These are phyloP conservation scores for Microcebus jonahi DNA, from an alignment of 2,113 vertebrate genomes.

Conservation along the genomic window DNA sequence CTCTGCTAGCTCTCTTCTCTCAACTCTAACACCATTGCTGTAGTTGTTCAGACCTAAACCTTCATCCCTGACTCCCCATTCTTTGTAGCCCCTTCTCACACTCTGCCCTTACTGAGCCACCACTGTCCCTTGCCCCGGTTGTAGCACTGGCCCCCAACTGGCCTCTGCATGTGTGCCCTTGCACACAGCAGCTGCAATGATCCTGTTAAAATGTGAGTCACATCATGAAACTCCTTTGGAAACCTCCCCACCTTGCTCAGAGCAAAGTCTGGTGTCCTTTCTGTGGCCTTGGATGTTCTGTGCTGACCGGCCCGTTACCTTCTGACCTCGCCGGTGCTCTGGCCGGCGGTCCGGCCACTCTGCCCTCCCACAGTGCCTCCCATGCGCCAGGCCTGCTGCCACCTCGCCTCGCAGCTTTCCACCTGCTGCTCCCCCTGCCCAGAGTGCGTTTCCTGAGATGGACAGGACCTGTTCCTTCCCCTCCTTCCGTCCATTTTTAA, in stretches of 20 bases:
- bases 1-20: background rate
- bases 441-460: background rate
- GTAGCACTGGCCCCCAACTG: background rate
- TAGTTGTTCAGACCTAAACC: background rate
- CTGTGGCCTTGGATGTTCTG: background rate
- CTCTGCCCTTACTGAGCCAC: too few relatives aligned
- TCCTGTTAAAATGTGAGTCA: background rate
- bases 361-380: too few relatives aligned
- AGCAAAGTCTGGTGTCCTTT: background rate
- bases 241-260: background rate
- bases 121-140: background rate
- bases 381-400: rapidly evolving
- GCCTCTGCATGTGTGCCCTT: background rate
- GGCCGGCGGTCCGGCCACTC: rapidly evolving
- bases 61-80: background rate
- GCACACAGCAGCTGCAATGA: background rate
- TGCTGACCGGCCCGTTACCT: background rate
- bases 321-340: background rate
- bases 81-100: background rate
- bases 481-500: background rate
- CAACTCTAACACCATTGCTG: background rate
- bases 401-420: background rate
- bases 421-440: background rate
- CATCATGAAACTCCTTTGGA: background rate
- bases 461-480: background rate